Evolutionary conservation across 2,888 invertebrate species (phyloP), one percentile per base, ranked within the genome.

Genomic region (Pachydiplax longipennis): DNA sequence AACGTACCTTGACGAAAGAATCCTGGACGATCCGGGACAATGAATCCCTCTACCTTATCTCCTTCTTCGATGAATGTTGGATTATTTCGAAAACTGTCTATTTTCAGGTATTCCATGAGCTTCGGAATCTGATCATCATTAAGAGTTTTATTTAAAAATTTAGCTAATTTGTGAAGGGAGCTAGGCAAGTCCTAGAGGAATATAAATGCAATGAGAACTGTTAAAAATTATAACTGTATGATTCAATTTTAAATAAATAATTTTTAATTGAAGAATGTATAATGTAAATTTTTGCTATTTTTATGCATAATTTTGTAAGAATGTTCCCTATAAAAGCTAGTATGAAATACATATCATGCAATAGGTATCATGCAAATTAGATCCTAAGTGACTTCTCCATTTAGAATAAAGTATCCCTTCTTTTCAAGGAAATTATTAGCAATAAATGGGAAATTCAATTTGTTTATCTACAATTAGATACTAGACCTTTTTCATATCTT

Each of bases 1-100:
- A 35, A 13, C 25, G 12, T 53, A 83, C 83, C 83, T 83, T 83
- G 83, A 10, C 83, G 48, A 22, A 83, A 83, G 22, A 58, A 58
- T 83, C 83, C 83, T 15, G 83, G 83, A 10, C 35, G 13, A 35
- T 31, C 58, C 31, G 25, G 0, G 31, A 48, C 35, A 10, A 35
- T 0, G 15, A 58, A 31, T 31, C 83, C 83, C 58, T 83, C 31
- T 18, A 83, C 0, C 6, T 58, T 12, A 0, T 15, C 25, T 91
- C 96, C 95, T 90, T 95, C 95, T 93, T 98, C 98, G 0, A 98
- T 96, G 10, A 97, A 96, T 90, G 96, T 95, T 80, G 80, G 81
- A 94, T 98, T 98, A 18, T 96, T 95, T 92, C 97, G 96, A 94
- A 99, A 99, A 93, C 96, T 97, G 15, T 96, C 95, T 92, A 99